A percentile compares a stretch with the other conserved stretches of the same genome.
phyloP scores from a whole-genome alignment of 2,797 vertebrate species.

The Oreochromis grahami region DNA sequence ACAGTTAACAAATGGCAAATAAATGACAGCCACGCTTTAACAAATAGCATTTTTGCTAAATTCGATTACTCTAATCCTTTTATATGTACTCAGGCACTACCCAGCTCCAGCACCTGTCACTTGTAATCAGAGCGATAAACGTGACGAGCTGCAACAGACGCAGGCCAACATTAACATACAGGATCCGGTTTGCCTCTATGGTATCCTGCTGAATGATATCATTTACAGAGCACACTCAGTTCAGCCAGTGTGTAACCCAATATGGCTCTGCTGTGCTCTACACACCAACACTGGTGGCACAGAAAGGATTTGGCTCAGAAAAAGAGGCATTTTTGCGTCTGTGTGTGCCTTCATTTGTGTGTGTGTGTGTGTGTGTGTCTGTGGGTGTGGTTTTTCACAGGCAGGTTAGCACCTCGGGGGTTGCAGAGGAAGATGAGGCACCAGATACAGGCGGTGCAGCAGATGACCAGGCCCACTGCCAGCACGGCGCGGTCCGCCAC shows the following conservation, averaged over 20 bases:
- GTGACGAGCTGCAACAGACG: constrained; percentile 48
- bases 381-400: not conserved
- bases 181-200: constrained; percentile 32
- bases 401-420: constrained; percentile 73
- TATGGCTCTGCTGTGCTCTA: constrained; percentile 14
- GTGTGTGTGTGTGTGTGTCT: not conserved
- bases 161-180: constrained; percentile 36
- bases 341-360: not conserved
- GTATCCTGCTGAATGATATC: constrained; percentile 38
- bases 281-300: constrained; percentile 11
- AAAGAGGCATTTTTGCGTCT: not conserved
- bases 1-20: constrained; percentile 42
- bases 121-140: constrained; percentile 59
- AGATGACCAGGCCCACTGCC: constrained; percentile 77
- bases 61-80: constrained; percentile 67
- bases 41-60: constrained; percentile 59
- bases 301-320: not conserved
- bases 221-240: constrained; percentile 39
- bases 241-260: constrained; percentile 32
- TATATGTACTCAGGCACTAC: constrained; percentile 53
- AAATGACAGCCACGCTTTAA: constrained; percentile 51
- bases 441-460: constrained; percentile 82
- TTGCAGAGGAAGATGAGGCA: constrained; percentile 82
- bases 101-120: constrained; percentile 61
- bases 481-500: constrained; percentile 79